Evolutionary conservation across 2,888 invertebrate species (phyloP).

Genomic region (Listrodromus nycthemerus): DNA sequence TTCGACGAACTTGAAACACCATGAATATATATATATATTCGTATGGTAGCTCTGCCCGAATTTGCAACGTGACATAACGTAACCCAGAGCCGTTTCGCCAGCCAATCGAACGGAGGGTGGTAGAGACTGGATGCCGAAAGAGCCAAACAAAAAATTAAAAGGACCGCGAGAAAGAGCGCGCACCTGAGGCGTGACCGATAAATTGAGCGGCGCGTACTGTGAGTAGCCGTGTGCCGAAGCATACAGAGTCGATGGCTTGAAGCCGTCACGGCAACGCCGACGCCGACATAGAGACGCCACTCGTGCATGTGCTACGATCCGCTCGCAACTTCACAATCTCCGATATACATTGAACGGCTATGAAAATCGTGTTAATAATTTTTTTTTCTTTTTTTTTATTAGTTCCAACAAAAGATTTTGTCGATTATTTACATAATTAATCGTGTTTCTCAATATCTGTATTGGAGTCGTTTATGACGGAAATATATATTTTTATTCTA

Average conservation of each 20-base stretch:
- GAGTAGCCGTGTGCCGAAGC: conserved; percentile 29
- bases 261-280: conserved; percentile 64
- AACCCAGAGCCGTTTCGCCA: conserved; percentile 7
- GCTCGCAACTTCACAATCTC: conserved; percentile 13
- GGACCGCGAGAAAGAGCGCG: conserved; percentile 27
- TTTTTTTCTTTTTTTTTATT: background rate
- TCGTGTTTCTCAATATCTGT: background rate
- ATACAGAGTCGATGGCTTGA: conserved; percentile 70
- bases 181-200: conserved; percentile 74
- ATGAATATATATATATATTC: background rate
- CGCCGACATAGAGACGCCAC: conserved; percentile 36
- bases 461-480: background rate
- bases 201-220: conserved; percentile 73
- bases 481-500: background rate
- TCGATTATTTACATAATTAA: background rate
- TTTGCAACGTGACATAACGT: conserved; percentile 45
- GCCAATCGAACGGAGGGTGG: conserved; percentile 48
- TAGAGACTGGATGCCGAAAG: conserved; percentile 72
- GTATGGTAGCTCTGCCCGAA: conserved; percentile 2
- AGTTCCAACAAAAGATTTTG: too few species aligned
- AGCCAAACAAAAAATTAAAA: conserved; percentile 67
- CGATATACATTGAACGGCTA: conserved; percentile 1
- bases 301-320: conserved; percentile 3
- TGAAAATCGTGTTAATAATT: background rate
- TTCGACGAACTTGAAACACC: background rate